Conservation (phyloP, 2,888 invertebrate genomes). For the Noctua janthina region DNA sequence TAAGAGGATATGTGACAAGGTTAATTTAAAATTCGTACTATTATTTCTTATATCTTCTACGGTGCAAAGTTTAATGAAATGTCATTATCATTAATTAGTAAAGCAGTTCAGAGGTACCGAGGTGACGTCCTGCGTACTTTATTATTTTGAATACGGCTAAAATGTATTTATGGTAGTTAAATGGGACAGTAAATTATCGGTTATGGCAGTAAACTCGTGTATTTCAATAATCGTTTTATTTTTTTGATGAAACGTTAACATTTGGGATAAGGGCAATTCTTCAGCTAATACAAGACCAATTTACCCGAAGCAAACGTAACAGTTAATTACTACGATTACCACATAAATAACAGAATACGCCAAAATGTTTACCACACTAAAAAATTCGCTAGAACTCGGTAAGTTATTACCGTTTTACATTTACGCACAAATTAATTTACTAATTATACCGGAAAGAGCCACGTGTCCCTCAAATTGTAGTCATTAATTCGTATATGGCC, state of each 20-base stretch:
- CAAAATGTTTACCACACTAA: slow-evolving; percentile 86
- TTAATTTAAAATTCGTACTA: background rate
- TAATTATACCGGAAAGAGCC: slow-evolving; percentile 76
- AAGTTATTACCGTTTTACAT: slow-evolving; percentile 68
- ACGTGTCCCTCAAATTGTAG: slow-evolving; percentile 75
- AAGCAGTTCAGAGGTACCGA: background rate
- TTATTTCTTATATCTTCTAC: background rate
- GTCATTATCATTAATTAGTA: background rate
- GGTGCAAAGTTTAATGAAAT: background rate
- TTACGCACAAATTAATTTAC: slow-evolving; percentile 83
- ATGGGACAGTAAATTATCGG: background rate
- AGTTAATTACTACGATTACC: slow-evolving; percentile 81
- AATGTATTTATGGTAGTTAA: slow-evolving; percentile 4
- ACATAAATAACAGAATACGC: slow-evolving; percentile 85
- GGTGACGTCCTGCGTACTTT: background rate
- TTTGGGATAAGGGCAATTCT: slow-evolving; percentile 61
- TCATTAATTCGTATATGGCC: slow-evolving; percentile 83
- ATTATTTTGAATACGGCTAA: background rate
- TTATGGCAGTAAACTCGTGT: background rate
- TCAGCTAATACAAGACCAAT: slow-evolving; percentile 69
- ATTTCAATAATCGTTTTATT: background rate
- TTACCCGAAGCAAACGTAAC: slow-evolving; percentile 85
- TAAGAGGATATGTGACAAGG: background rate
- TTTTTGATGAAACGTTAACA: background rate
- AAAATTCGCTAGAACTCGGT: slow-evolving; percentile 87